Percentiles rank a stretch among this genome's conserved stretches.
phyloP scores from a whole-genome alignment of 2,888 invertebrate genomes.

The Loripinus fragilis region DNA sequence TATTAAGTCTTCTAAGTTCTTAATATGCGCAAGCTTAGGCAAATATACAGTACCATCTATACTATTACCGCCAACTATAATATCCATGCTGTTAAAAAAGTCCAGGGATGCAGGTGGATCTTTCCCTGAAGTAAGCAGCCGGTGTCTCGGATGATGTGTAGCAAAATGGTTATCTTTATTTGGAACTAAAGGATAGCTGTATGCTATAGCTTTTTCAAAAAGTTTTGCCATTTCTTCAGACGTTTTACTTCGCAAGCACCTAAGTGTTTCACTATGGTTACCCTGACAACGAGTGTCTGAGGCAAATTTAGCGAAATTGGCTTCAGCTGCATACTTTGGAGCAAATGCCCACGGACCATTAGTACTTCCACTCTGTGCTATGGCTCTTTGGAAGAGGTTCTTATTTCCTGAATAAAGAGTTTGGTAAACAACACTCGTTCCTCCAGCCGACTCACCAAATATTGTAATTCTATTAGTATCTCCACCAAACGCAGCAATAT shows the following conservation, averaged over 20 bases:
- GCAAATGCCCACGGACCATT: background rate
- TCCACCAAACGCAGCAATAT: constrained; percentile 3
- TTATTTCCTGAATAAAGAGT: background rate
- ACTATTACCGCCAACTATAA: background rate
- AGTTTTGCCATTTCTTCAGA: background rate
- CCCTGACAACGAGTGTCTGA: background rate
- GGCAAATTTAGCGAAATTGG: background rate
- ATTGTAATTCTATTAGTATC: background rate
- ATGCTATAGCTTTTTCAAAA: background rate
- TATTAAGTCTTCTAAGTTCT: background rate
- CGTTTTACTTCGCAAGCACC: background rate
- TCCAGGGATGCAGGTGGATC: background rate
- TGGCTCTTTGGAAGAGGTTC: background rate
- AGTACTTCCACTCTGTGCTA: background rate
- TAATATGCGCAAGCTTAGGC: background rate
- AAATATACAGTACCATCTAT: background rate
- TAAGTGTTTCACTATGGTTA: background rate
- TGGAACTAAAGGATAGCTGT: background rate
- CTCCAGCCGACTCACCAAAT: background rate
- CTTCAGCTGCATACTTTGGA: background rate
- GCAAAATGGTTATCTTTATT: background rate
- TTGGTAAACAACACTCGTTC: background rate
- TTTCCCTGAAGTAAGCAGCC: background rate
- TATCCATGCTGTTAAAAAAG: background rate
- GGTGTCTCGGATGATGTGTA: background rate